phyloP scores from a whole-genome alignment of 2,888 invertebrate genomes.

The Cenopis cana region DNA sequence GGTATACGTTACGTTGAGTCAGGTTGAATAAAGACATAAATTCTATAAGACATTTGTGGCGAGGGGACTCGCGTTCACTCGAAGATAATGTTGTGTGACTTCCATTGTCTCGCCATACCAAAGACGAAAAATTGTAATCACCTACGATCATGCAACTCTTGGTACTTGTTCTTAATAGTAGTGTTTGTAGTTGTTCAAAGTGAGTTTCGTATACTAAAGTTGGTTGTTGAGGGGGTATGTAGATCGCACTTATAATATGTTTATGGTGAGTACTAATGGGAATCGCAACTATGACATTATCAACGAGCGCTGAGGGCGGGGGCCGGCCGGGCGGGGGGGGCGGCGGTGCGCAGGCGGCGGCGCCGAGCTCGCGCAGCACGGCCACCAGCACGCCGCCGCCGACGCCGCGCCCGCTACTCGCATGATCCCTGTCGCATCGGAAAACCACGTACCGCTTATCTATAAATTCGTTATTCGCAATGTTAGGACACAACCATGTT shows the following conservation, averaged over 20 bases:
- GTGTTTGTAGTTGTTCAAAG: not conserved
- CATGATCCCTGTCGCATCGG: not conserved
- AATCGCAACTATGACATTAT: not conserved
- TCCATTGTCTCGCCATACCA: not conserved
- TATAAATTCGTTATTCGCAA: not conserved
- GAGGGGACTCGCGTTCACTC: not conserved
- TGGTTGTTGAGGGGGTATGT: not conserved
- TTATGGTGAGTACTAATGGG: not conserved
- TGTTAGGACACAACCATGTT: too few relatives aligned
- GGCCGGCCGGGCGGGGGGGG: not conserved
- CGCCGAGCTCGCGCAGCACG: constrained; percentile 4
- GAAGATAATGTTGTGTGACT: too few relatives aligned
- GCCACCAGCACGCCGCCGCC: too few relatives aligned
- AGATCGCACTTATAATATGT: constrained; percentile 2
- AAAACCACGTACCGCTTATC: not conserved
- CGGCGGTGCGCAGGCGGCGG: not conserved
- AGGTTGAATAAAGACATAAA: constrained; percentile 11
- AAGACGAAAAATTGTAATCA: not conserved
- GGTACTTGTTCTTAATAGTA: not conserved
- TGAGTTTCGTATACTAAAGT: constrained; percentile 1
- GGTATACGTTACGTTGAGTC: too few relatives aligned
- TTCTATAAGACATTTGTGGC: not conserved
- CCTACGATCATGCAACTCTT: constrained; percentile 8
- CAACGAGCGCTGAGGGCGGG: not conserved
- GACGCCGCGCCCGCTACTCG: not conserved